Conservation (phyloP, 2,888 invertebrate genomes). For the Drosophila anceps region DNA sequence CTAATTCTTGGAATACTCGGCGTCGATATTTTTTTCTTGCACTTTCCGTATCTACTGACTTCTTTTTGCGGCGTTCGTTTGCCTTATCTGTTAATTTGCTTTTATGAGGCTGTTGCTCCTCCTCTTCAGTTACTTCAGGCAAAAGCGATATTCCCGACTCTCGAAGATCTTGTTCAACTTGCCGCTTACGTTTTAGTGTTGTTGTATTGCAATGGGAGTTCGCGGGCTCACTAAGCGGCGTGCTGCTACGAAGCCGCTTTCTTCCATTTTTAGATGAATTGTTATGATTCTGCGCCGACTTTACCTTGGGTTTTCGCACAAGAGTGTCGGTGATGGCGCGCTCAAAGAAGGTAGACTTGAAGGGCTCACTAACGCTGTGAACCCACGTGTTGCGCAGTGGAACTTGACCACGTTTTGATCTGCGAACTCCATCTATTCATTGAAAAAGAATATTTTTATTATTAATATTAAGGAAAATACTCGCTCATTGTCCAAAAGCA, state of each 20-base stretch:
- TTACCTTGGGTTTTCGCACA: not conserved
- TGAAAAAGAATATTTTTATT: not conserved
- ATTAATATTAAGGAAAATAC: not conserved
- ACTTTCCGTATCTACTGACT: not conserved
- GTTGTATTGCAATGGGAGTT: not conserved
- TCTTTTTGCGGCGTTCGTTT: not conserved
- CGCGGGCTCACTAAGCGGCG: not conserved
- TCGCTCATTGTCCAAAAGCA: not conserved
- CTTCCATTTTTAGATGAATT: not conserved
- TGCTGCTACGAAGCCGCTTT: constrained; percentile 11
- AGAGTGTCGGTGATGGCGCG: not conserved
- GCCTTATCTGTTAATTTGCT: too few species aligned
- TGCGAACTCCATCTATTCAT: constrained; percentile 50
- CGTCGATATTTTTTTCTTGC: not conserved
- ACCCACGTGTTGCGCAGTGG: constrained; percentile 47
- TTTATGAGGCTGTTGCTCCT: not conserved
- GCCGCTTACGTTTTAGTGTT: constrained; percentile 17
- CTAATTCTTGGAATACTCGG: not conserved
- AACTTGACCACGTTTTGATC: constrained; percentile 68
- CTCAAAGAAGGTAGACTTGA: constrained; percentile 23
- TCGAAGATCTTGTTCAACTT: not conserved
- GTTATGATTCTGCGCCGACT: not conserved
- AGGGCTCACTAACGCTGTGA: constrained; percentile 39
- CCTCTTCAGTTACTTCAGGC: constrained; percentile 3
- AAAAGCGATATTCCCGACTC: constrained; percentile 7